phyloP scores from a whole-genome alignment of 2,797 vertebrate species.

The Malacoraja senta region DNA sequence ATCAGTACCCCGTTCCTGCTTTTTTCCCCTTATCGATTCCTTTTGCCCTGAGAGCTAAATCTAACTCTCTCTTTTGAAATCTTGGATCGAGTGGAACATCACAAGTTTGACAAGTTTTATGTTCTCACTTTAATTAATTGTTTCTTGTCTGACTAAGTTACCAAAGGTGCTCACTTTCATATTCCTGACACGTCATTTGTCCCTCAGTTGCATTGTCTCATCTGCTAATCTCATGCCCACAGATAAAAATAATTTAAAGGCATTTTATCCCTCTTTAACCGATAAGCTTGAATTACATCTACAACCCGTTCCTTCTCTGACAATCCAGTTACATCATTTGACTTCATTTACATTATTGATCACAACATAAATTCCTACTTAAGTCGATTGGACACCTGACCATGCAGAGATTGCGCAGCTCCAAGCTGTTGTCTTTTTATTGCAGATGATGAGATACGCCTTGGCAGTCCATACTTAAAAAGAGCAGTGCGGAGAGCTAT shows the following conservation, averaged over 20 bases:
- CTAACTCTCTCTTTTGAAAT: no score
- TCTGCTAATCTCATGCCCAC: not conserved
- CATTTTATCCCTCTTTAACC: not conserved
- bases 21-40: no score
- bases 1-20: no score
- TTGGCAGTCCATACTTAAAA: conserved; percentile 54
- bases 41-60: no score
- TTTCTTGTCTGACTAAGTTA: not conserved
- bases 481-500: conserved; percentile 66
- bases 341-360: not conserved
- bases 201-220: not conserved
- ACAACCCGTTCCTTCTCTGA: not conserved
- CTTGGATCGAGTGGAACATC: no score
- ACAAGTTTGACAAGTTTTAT: no score
- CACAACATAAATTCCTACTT: not conserved
- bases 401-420: not conserved
- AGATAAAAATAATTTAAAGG: not conserved
- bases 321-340: not conserved
- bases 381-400: not conserved
- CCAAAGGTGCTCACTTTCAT: not conserved
- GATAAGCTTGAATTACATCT: not conserved
- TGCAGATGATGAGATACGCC: conserved; percentile 43
- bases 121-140: not conserved
- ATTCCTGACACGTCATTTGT: not conserved
- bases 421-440: not conserved